These are phyloP conservation scores for Rhopalosiphum nymphaeae DNA, from an alignment of 2,888 invertebrate genomes.

Conservation along the genomic window DNA sequence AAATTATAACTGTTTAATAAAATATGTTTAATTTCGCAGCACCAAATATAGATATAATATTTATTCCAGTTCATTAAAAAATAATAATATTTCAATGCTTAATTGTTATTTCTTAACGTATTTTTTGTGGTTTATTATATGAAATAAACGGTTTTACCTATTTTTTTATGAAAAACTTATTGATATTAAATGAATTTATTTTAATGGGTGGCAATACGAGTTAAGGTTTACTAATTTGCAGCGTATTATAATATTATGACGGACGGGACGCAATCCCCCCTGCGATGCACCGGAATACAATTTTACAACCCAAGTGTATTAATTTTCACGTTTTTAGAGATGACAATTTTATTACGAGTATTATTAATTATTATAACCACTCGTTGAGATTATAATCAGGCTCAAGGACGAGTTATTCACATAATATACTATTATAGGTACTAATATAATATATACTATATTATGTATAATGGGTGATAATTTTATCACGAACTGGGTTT, in stretches of 20 bases:
- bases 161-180: not conserved
- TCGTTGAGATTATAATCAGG: not conserved
- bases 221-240: not conserved
- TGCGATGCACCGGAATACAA: not conserved
- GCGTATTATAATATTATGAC: not conserved
- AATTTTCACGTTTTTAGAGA: not conserved
- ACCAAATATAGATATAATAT: not conserved
- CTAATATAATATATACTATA: not conserved
- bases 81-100: too few species aligned
- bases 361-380: constrained; percentile 2
- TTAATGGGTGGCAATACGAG: not conserved
- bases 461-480: not conserved
- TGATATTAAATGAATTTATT: not conserved
- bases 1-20: not conserved
- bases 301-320: not conserved
- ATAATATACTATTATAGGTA: not conserved
- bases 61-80: not conserved
- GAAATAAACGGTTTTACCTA: too few species aligned
- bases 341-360: not conserved
- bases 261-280: not conserved
- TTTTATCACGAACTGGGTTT: not conserved
- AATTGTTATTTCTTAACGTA: not conserved
- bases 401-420: not conserved
- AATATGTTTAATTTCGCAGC: not conserved
- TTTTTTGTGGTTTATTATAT: not conserved